Base-by-base conservation (phyloP, 2,888 invertebrate genomes). In the Parelbella ahira region DNA sequence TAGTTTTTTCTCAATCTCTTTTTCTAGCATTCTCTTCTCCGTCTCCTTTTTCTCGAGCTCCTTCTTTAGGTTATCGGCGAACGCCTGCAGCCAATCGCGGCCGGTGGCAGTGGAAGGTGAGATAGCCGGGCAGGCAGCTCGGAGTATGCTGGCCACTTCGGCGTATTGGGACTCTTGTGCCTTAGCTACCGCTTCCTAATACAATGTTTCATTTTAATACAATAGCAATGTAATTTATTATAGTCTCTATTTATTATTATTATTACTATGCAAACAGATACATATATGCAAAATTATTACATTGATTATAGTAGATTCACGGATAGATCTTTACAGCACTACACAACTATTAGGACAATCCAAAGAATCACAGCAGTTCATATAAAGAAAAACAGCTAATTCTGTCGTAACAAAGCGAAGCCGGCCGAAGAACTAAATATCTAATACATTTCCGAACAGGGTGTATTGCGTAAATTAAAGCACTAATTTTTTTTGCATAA, bases 91-190 rank as follows among this genome's bases (percentile, higher is more conserved):
- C 81, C 83, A 83, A 18, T 57, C 68, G 25, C 53, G 54, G 46
- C 63, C 69, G 24, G 54, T 49, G 4, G 58, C 43, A 1, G 60
- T 12, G 6, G 39, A 9, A 0, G 86, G 81, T 7, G 73, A 72
- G 0, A 68, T 69, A 2, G 47, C 24, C 5, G 78, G 70, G 44
- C 74, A 82, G 4, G 62, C 78, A 2, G 58, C 56, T 0, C 81
- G 70, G 0, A 87, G 59, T 1, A 83, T 65, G 12, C 49, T 58
- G 1, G 68, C 74, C 13, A 92, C 84, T 52, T 91, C 90, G 1
- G 88, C 89, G 73, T 92, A 92, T 60, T 93, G 87, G 51, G 91
- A 84, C 54, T 90, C 89, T 45, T 92, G 70, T n/a, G 91, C 88
- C 49, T 89, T 84, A 47, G 63, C 44, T 50, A 77, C 55, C 34